A percentile compares a stretch with the other conserved stretches of the same genome.
Evolutionary conservation across 1,140 invertebrate species (phyloP).

Genomic region (Neodiprion lecontei): DNA sequence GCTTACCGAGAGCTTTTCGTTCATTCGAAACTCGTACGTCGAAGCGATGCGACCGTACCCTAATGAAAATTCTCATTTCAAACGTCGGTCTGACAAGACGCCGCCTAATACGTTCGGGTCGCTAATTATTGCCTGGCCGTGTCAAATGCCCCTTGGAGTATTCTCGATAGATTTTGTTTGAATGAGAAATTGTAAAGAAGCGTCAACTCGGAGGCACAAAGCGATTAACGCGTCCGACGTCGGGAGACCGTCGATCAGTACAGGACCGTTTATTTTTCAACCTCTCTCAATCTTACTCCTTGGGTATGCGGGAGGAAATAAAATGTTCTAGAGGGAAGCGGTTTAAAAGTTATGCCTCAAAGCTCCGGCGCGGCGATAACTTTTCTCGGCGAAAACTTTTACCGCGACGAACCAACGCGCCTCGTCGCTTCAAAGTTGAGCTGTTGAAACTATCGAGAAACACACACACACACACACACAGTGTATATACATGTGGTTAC

Average conservation of each 20-base stretch:
- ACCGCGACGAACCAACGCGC: background rate
- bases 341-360: constrained; percentile 6
- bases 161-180: background rate
- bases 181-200: background rate
- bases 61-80: constrained; percentile 2
- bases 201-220: too few relatives aligned
- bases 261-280: background rate
- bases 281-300: background rate
- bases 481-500: too few relatives aligned
- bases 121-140: too few relatives aligned
- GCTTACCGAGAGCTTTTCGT: background rate
- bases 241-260: background rate
- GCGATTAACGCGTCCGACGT: too few relatives aligned
- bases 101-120: too few relatives aligned
- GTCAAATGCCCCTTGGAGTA: too few relatives aligned
- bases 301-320: background rate
- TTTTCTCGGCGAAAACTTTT: background rate
- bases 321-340: background rate
- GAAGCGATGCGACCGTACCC: background rate
- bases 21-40: background rate
- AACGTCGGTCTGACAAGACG: background rate
- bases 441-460: constrained; percentile 1
- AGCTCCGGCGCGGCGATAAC: background rate
- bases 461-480: background rate
- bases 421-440: background rate